Base-by-base conservation (phyloP, 1,140 invertebrate genomes). In the Diprion similis region DNA sequence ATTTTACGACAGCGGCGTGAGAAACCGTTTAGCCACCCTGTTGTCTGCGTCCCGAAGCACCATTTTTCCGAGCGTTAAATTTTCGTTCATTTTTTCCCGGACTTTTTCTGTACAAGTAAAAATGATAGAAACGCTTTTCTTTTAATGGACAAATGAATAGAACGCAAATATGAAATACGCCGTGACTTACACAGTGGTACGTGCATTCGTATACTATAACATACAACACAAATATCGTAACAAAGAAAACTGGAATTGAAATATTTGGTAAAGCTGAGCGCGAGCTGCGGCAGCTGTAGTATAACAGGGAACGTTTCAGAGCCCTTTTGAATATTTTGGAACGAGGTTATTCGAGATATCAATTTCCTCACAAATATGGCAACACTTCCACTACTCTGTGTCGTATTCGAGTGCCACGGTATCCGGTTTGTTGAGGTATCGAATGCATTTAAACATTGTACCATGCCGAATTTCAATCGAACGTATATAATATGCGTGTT, bases 321-420 rank as follows among this genome's bases (percentile, higher is more conserved):
- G 79, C 74, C 75, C 79, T 77, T 80, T 85, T 83, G 79, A 81
- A 81, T 85, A 81, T 84, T 86, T 86, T 84, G 83, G 82, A 77
- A 80, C 78, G 82, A 82, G 81, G 81, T 82, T 87, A 86, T 86
- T 86, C 84, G 83, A 84, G 85, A 85, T 87, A 87, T 86, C 85
- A 86, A 87, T 87, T 87, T 86, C 85, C 85, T 85, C 84, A 85
- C 85, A 85, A 86, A 86, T 85, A 85, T 86, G 2, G 24, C 84
- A 85, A 81, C 81, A 84, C 85, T 82, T 85, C 83, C 84, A 80
- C 78, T 74, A 72, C 37, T 18, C 75, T 10, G 67, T 66, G 66
- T 68, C 66, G 13, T 37, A 47, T 59, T 59, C 24, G 51, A 17
- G 51, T 0, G 51, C 6, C 3, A 6, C 51, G 3, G 51, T 59